Base-by-base conservation (phyloP, 1,140 invertebrate genomes). In the Dinothrombium tinctorium region DNA sequence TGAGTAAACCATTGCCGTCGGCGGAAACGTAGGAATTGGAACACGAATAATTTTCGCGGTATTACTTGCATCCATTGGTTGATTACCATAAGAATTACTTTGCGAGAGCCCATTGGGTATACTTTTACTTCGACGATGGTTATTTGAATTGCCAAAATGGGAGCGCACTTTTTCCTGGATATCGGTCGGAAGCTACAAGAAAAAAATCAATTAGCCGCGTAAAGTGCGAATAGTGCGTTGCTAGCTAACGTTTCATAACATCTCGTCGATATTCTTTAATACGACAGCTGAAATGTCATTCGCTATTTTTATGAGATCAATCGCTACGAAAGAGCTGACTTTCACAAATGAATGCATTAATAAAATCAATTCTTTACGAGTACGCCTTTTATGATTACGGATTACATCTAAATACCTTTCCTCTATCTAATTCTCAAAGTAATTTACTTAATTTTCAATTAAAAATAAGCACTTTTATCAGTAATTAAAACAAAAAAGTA, bases 1-100 rank as follows among this genome's bases (percentile, higher is more conserved):
- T 36, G 76, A 80, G 51, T 80, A 83, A 2, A 83, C 74, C 74
- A 83, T 82, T 8, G 79, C 78, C 12, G 78, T 81, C 11, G 78
- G 78, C 22, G 78, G 78, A 56, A 81, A 83, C 17, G 77, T 79
- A 14, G 73, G 71, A 51, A 80, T 78, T 28, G 74, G 75, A 37
- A 80, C 75, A 50, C 73, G 74, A 33, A 78, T 76, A 37, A 69
- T 70, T 55, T 72, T 73, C 9, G 68, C 58, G 19, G 20, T 29
- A 11, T 38, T 24, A 39, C 4, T 31, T 17, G 41, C 14, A 7
- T 4, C 15, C 5, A 9, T 28, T 4, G 25, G 15, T 31, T 38
- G 8, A 22, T 21, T 22, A 15, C 20, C 12, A 36, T 19, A 9
- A 8, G 33, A 12, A 15, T 21, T 36, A 2, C 14, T 36, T 15